phyloP scores from a whole-genome alignment of 1,140 invertebrate species.

The Brachionus rubens region DNA sequence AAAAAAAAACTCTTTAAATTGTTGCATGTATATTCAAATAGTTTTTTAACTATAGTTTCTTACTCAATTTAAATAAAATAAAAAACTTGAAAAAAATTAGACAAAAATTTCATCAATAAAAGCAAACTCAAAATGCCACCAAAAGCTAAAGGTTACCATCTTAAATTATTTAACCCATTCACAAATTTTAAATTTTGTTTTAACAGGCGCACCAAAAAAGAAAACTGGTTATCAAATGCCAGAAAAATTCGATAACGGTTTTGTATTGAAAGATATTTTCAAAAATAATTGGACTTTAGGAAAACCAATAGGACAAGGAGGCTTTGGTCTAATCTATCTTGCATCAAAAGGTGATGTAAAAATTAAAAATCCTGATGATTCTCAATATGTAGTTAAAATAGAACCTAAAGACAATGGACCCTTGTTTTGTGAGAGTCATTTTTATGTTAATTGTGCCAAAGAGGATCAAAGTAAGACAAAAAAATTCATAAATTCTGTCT shows the following conservation, averaged over 20 bases:
- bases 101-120: no score
- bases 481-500: neutral
- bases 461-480: slow-evolving; percentile 6
- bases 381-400: slow-evolving; percentile 45
- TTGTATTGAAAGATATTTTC: slow-evolving; percentile 25
- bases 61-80: slow-evolving; percentile 1
- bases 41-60: no score
- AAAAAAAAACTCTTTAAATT: no score
- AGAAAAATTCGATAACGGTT: slow-evolving; percentile 28
- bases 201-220: slow-evolving; percentile 27
- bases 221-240: slow-evolving; percentile 45
- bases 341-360: neutral
- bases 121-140: slow-evolving; percentile 32
- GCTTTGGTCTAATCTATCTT: slow-evolving; percentile 45
- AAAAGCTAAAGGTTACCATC: slow-evolving; percentile 29
- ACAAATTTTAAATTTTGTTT: neutral
- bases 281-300: slow-evolving; percentile 45
- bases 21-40: no score
- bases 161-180: neutral
- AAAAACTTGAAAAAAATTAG: neutral
- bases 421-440: slow-evolving; percentile 46
- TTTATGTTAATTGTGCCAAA: slow-evolving; percentile 46
- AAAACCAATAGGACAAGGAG: slow-evolving; percentile 35
- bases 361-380: neutral
- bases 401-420: slow-evolving; percentile 46